Evolutionary conservation across 2,797 vertebrate genomes (phyloP), one percentile per base, ranked within the genome.

Genomic region (Sebastes trivittatus): DNA sequence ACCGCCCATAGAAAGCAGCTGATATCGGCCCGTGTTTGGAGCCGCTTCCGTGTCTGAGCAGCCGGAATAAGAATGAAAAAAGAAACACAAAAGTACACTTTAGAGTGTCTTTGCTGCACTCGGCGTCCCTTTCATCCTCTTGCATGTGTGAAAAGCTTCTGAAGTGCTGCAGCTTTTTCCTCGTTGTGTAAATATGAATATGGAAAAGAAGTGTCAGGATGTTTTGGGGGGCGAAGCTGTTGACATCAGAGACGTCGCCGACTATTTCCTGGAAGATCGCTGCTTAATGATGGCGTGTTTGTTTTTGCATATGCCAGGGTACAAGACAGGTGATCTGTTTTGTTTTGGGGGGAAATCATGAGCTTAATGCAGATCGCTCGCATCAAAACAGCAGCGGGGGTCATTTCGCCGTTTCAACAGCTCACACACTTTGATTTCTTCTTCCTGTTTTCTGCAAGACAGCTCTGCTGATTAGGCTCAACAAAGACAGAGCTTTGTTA

Each of bases 111-210:
- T 71, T 71, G 56, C 73, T 34, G 52, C 77, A 14, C 46, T 80
- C 65, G 2, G 5, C 36, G 16, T 85, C 67, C 64, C 63, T 93
- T 89, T 91, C 77, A 78, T 91, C 86, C 65, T 80, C 68, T 78
- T 1, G 66, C 73, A 66, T 63, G 68, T 81, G 68, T 74, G 78
- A 86, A 87, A 84, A 80, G 32, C 72, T 77, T 87, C 79, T 89
- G 68, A 90, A 87, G 83, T 82, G 74, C 62, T 80, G 75, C 22
- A 49, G 11, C 62, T 29, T 54, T 65, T 67, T 75, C 54, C 58
- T 87, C 25, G 11, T 85, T 76, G 71, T 81, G 75, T 77, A 75
- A 77, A 83, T 89, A 90, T 91, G 87, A 92, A 84, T 89, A 85
- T 88, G 76, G 77, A 89, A 87, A 85, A 85, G 36, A 88, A 62